A percentile compares a stretch with the other conserved stretches of the same genome.
Conservation (phyloP, 64 coral and sea anemone genomes). For the Trachythela sp. region DNA sequence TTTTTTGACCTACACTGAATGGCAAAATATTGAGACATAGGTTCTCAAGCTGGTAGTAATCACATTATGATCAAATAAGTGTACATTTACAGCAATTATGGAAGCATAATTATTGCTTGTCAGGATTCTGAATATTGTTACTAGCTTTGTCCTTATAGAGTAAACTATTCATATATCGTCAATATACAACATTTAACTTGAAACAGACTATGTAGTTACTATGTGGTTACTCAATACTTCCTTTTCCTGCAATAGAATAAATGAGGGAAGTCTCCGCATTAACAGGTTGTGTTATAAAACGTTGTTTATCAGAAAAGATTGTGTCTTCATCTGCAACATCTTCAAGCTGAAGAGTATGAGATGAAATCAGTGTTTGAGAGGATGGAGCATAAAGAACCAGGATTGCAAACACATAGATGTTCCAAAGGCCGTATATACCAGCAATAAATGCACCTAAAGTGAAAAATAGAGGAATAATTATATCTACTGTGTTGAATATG, state of each 20-base stretch:
- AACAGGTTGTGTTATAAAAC: neutral
- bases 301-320: neutral
- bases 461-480: neutral
- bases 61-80: too few species aligned
- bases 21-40: too few species aligned
- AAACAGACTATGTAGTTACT: neutral
- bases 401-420: constrained; percentile 74
- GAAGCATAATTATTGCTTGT: too few species aligned
- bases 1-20: too few species aligned
- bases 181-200: too few species aligned
- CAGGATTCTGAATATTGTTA: too few species aligned
- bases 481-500: too few species aligned
- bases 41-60: too few species aligned
- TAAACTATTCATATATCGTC: too few species aligned
- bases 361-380: neutral
- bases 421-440: constrained; percentile 97
- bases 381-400: constrained; percentile 86
- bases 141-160: too few species aligned
- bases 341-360: neutral
- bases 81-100: too few species aligned
- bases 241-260: constrained; percentile 18
- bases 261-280: neutral
- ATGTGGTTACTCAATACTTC: neutral
- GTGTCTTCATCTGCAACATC: neutral
- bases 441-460: constrained; percentile 76